Evolutionary conservation across 2,797 vertebrate genomes (phyloP).

Genomic region (Menidia menidia): DNA sequence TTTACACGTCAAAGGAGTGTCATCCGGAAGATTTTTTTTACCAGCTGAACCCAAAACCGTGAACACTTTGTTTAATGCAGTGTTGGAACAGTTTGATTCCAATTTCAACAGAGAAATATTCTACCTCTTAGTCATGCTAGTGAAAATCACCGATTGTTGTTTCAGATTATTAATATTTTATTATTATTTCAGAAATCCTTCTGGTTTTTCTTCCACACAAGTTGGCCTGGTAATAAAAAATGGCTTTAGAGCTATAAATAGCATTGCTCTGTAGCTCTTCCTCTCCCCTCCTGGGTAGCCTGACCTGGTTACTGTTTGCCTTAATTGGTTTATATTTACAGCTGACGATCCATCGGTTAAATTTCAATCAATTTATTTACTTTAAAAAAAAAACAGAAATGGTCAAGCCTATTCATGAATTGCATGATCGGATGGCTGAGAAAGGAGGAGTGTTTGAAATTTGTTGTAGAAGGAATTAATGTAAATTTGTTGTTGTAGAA

Average conservation of each 20-base stretch:
- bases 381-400: neutral
- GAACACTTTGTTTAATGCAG: too few relatives aligned
- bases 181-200: constrained; percentile 25
- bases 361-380: neutral
- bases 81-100: constrained; percentile 13
- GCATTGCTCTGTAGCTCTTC: constrained; percentile 8
- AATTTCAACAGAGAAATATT: constrained; percentile 10
- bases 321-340: constrained; percentile 10
- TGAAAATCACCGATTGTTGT: constrained; percentile 17
- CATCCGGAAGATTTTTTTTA: constrained; percentile 23
- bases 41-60: neutral
- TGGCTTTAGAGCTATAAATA: constrained; percentile 48
- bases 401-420: neutral
- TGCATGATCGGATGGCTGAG: neutral
- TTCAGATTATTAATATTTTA: too few relatives aligned
- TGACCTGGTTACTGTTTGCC: constrained; percentile 37
- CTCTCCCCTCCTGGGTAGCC: constrained; percentile 5
- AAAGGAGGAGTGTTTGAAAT: neutral
- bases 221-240: constrained; percentile 1
- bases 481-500: neutral
- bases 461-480: too few relatives aligned
- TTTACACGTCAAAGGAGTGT: constrained; percentile 19
- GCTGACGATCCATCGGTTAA: constrained; percentile 1
- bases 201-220: constrained; percentile 7
- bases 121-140: neutral